Conservation (phyloP, 2,797 vertebrate species). For the Anomalospiza imberbis region DNA sequence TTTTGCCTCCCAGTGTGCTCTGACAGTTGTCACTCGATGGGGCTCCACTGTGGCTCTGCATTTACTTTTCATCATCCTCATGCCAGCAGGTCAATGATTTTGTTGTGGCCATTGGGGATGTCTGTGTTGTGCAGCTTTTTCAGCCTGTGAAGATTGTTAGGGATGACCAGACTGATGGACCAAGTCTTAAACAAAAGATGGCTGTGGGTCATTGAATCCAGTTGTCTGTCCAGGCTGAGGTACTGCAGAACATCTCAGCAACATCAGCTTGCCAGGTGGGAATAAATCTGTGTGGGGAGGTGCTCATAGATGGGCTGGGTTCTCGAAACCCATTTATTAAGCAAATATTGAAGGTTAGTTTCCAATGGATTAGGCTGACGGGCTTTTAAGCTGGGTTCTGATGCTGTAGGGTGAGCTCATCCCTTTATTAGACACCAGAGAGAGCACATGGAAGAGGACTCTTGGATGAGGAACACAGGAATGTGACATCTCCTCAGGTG, state of each 20-base stretch:
- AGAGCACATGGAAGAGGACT: slow-evolving; percentile 7
- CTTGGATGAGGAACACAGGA: not conserved
- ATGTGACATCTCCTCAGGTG: slow-evolving; percentile 34
- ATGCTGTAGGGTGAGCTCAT: slow-evolving; percentile 48
- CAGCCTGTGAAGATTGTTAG: not conserved
- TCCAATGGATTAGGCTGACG: slow-evolving; percentile 28
- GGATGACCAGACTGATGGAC: not conserved
- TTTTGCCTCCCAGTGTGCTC: not conserved
- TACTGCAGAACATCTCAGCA: not conserved
- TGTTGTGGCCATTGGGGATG: not conserved
- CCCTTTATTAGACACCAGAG: slow-evolving; percentile 26
- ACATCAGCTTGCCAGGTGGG: not conserved
- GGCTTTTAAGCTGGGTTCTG: slow-evolving; percentile 30
- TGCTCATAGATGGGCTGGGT: not conserved
- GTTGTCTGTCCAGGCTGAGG: not conserved
- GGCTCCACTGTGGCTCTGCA: not conserved
- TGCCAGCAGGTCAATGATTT: not conserved
- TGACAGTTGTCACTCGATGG: not conserved
- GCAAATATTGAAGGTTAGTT: not conserved
- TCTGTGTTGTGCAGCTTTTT: not conserved
- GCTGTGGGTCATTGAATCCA: not conserved
- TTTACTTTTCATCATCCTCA: not conserved
- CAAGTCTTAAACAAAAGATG: not conserved
- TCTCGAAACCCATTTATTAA: not conserved
- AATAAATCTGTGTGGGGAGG: not conserved